phyloP scores from a whole-genome alignment of 2,797 vertebrate species.

The Coregonus ussuriensis region DNA sequence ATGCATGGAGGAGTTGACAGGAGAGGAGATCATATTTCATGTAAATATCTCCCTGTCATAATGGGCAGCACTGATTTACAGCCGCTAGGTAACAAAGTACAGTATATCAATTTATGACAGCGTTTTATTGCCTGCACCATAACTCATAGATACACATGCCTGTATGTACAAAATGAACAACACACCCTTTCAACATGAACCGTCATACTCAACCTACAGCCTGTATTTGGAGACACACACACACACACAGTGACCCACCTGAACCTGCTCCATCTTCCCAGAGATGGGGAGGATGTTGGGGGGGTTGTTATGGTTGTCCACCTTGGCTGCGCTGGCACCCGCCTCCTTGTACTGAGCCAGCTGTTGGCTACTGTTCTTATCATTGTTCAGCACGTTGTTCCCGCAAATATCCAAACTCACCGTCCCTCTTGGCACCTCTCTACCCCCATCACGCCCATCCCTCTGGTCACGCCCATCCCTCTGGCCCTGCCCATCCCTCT shows the following conservation, averaged over 20 bases:
- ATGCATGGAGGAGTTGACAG: not conserved
- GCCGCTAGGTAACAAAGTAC: not conserved
- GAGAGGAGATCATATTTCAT: not conserved
- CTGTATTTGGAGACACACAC: not conserved
- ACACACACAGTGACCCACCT: not conserved
- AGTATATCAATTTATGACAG: not conserved
- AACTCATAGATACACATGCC: not conserved
- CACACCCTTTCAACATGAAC: conserved; percentile 4
- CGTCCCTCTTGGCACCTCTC: conserved; percentile 56
- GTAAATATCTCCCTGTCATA: not conserved
- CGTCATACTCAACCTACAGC: not conserved
- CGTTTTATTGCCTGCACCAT: not conserved
- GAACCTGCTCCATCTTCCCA: conserved; percentile 85
- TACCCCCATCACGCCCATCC: conserved; percentile 29
- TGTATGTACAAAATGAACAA: not conserved
- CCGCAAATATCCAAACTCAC: conserved; percentile 76
- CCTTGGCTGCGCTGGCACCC: conserved; percentile 49
- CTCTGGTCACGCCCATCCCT: conserved; percentile 64
- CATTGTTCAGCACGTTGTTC: conserved; percentile 73
- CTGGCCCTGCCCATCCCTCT: conserved; percentile 48
- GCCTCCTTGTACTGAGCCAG: conserved; percentile 80
- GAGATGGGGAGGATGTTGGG: conserved; percentile 85
- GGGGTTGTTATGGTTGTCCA: conserved; percentile 62
- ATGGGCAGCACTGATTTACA: not conserved
- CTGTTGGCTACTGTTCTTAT: conserved; percentile 73